These are phyloP conservation scores for Narcine bancroftii DNA, from an alignment of 2,113 vertebrate genomes.

Conservation along the genomic window DNA sequence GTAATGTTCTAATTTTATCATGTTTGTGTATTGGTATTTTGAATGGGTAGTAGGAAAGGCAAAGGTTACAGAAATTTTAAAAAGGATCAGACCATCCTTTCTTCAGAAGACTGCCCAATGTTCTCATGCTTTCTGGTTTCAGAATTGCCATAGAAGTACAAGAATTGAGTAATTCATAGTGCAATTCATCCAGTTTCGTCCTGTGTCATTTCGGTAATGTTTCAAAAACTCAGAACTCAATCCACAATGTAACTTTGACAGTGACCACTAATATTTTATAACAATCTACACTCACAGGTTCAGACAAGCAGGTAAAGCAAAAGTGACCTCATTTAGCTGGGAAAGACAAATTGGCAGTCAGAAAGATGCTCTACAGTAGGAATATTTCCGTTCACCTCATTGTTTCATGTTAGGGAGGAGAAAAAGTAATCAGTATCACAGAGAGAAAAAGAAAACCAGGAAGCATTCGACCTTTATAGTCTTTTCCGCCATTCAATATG, in stretches of 20 bases:
- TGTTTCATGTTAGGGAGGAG: too few relatives aligned
- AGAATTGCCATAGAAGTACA: background rate
- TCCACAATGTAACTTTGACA: background rate
- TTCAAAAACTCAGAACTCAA: background rate
- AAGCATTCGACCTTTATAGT: too few relatives aligned
- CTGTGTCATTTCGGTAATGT: background rate
- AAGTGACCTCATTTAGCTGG: background rate
- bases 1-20: background rate
- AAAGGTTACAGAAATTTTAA: background rate
- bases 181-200: too few relatives aligned
- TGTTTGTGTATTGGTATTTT: background rate
- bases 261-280: background rate
- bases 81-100: background rate
- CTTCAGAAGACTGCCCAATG: background rate
- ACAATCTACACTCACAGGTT: background rate
- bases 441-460: too few relatives aligned
- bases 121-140: background rate
- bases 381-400: background rate
- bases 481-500: too few relatives aligned
- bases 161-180: background rate
- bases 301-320: background rate
- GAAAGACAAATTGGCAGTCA: background rate
- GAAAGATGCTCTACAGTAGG: background rate
- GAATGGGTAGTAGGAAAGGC: background rate
- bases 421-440: too few relatives aligned